These are phyloP conservation scores for Enhydra lutris DNA, from an alignment of 2,113 vertebrate genomes.

Conservation along the genomic window DNA sequence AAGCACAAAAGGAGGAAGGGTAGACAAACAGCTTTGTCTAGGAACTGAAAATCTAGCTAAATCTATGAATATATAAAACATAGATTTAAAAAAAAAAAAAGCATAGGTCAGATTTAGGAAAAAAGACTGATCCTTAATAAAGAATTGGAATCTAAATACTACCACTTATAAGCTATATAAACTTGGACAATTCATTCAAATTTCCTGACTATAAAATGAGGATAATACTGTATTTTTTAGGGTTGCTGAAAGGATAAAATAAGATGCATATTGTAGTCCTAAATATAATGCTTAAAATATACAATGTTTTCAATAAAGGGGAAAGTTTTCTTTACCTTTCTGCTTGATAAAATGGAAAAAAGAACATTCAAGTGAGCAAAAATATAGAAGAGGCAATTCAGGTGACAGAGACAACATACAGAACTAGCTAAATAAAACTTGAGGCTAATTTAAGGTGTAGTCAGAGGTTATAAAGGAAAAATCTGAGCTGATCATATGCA, in stretches of 20 bases:
- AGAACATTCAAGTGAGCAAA: neutral
- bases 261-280: neutral
- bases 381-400: neutral
- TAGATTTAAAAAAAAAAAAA: neutral
- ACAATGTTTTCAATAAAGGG: neutral
- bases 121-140: neutral
- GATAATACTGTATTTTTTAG: neutral
- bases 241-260: neutral
- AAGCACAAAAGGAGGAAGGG: neutral
- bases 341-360: neutral
- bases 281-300: neutral
- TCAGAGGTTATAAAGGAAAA: neutral
- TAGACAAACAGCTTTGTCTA: neutral
- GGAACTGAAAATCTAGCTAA: neutral
- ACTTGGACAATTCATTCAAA: neutral
- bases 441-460: neutral
- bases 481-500: neutral
- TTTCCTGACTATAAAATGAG: constrained; percentile 14
- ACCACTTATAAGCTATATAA: neutral
- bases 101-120: neutral
- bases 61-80: constrained; percentile 1
- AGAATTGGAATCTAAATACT: neutral
- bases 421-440: neutral
- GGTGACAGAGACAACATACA: neutral
- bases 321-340: neutral